Evolutionary conservation across 2,113 vertebrate genomes (phyloP), one percentile per base, ranked within the genome.

Genomic region (Neomonachus schauinslandi): DNA sequence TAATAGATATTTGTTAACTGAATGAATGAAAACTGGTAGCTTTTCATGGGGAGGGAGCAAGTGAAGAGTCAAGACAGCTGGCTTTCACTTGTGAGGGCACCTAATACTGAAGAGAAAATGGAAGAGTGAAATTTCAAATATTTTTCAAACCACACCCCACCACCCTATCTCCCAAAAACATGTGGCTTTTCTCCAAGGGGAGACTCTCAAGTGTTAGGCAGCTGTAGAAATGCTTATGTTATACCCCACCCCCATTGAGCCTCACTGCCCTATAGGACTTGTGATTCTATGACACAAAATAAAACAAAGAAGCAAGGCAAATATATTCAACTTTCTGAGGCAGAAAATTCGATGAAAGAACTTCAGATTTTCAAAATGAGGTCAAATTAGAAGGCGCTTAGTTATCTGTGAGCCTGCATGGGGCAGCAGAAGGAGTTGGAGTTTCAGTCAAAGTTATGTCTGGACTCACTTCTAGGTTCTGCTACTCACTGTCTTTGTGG

Each of bases 341-440:
- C 39, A 80, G 61, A 19, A 79, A 65, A 76, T 42, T 67, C 5
- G 3, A 39, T 36, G 22, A 4, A 59, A 15, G 19, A 81, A 81
- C 46, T 79, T 94, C 46, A 33, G 31, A 59, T 85, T 95, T 94
- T 89, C 87, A 84, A 87, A 89, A 69, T 14, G 36, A 61, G 19
- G 51, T 89, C 21, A 83, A 80, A 39, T 46, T 13, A 28, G 21
- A 7, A 21, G 18, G 53, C 16, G n/a, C 74, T 82, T 21, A 7
- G 33, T 7, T 89, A 4, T 28, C 83, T 36, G 72, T 9, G 55
- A 86, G 24, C 26, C 55, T 7, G 2, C 5, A 3, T 7, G 13
- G 42, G 18, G 3, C 11, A 51, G 24, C 1, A 22, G 22, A 39
- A 19, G 53, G 31, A 26, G 13, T 36, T 4, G 14, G 10, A 55